Percentiles rank a stretch among this genome's conserved stretches.
These are phyloP conservation scores for Lophius americanus DNA, from an alignment of 2,797 vertebrate species.

Conservation along the genomic window DNA sequence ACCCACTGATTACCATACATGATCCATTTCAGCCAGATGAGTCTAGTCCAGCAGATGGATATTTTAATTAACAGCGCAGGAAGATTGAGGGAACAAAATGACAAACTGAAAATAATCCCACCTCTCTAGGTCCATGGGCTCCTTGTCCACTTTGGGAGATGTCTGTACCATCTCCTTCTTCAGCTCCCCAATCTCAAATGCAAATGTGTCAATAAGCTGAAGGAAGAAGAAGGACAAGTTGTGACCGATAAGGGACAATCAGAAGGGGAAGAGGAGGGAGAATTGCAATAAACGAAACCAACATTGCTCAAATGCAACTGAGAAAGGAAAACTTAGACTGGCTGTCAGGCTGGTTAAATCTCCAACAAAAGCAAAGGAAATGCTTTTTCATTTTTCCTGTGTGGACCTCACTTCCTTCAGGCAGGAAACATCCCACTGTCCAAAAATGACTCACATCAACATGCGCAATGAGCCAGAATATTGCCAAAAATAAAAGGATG, in stretches of 20 bases:
- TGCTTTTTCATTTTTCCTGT: conserved; percentile 61
- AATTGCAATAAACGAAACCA: conserved; percentile 28
- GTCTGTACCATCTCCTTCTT: conserved; percentile 93
- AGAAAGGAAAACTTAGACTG: conserved; percentile 26
- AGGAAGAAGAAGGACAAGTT: conserved; percentile 22
- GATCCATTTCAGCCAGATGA: too few relatives aligned
- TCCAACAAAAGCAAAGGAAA: conserved; percentile 43
- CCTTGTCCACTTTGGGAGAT: conserved; percentile 73
- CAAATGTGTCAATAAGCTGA: conserved; percentile 94
- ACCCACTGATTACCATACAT: too few relatives aligned
- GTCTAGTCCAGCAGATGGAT: too few relatives aligned
- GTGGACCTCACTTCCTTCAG: conserved; percentile 49
- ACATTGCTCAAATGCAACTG: conserved; percentile 8
- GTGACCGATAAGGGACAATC: conserved; percentile 1
- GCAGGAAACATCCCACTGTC: conserved; percentile 48
- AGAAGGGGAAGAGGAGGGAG: not conserved
- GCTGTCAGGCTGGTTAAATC: not conserved
- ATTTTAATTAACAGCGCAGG: too few relatives aligned
- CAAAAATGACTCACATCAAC: conserved; percentile 12
- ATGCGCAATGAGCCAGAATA: not conserved
- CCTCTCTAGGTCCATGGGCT: conserved; percentile 78
- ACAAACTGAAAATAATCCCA: conserved; percentile 50
- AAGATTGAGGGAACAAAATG: too few relatives aligned
- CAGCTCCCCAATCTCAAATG: conserved; percentile 91
- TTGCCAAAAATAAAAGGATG: too few relatives aligned